A percentile compares a stretch with the other conserved stretches of the same genome.
These are phyloP conservation scores for Nannoperca australis DNA, from an alignment of 2,797 vertebrate genomes.

Conservation along the genomic window DNA sequence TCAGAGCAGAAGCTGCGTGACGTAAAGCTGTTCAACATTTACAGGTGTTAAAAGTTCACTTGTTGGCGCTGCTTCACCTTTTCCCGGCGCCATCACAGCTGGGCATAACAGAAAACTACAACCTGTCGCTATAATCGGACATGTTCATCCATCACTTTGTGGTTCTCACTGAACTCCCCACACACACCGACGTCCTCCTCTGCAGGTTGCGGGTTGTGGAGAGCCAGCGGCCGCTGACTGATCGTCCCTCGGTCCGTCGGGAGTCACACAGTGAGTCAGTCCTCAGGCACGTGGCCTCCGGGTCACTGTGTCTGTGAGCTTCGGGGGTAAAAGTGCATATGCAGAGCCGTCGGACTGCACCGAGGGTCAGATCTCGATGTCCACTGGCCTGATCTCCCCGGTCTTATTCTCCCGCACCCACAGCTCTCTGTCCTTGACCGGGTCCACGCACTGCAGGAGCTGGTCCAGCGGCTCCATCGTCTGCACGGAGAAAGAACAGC, in stretches of 20 bases:
- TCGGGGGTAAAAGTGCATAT: not conserved
- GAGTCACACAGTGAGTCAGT: constrained; percentile 30
- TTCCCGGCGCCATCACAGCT: not conserved
- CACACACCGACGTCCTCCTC: constrained; percentile 31
- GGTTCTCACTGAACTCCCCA: constrained; percentile 8
- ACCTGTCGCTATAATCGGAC: constrained; percentile 9
- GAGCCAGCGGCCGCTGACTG: constrained; percentile 16
- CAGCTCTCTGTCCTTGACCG: constrained; percentile 93
- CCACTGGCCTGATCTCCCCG: constrained; percentile 92
- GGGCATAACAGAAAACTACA: constrained; percentile 16
- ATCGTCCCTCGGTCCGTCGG: constrained; percentile 26
- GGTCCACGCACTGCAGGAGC: constrained; percentile 95
- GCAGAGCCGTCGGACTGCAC: not conserved
- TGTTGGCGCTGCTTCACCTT: constrained; percentile 25
- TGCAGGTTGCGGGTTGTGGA: constrained; percentile 11
- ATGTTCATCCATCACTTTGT: constrained; percentile 14
- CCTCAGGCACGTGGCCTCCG: constrained; percentile 10
- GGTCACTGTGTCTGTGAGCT: constrained; percentile 10
- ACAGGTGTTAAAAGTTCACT: constrained; percentile 35
- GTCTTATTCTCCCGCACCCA: constrained; percentile 98
- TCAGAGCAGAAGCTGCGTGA: constrained; percentile 49
- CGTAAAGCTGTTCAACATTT: constrained; percentile 58
- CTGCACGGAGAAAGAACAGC: constrained; percentile 76
- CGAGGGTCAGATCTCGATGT: constrained; percentile 93
- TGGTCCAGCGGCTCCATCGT: constrained; percentile 98